Base-by-base conservation (phyloP, 2,888 invertebrate genomes). In the Scaptomyza caliginosa region DNA sequence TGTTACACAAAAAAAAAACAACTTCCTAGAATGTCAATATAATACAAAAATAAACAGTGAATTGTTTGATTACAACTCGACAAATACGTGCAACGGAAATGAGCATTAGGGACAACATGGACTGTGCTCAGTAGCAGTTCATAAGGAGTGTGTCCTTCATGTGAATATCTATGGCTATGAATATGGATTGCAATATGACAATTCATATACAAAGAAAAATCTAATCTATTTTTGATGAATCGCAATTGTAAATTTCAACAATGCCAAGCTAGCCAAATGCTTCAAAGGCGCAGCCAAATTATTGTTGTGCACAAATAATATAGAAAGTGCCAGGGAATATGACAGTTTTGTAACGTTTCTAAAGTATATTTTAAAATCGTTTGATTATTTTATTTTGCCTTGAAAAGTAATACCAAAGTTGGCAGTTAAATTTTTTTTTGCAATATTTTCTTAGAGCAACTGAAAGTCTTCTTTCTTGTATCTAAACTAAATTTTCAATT, bases 221-320 rank as follows among this genome's bases (percentile, higher is more conserved):
- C 86, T 87, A 82, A 82, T 82, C 88, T 88, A 82, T 87, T 88
- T 82, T 88, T 86, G 82, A 88, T 82, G 82, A 88, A 83, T 76
- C 80, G 80, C 79, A 87, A 86, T 86, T 77, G 80, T 66, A 66
- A 77, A 77, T 77, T 84, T 72, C 49, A 69, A 76, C 87, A 80
- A 76, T 67, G 63, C 5, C 59, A 52, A 46, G 26, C 58, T 16
- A 62, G 54, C 23, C 51, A 46, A 74, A 52, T 49, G 56, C 66
- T 74, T 55, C 62, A 64, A 68, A 67, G 48, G 46, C 50, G 46
- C 32, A 38, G 28, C 11, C 54, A 49, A 68, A 77, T 67, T 81
- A 69, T 67, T 67, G 45, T 65, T 40, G 17, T 24, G 16, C 16
- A 19, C 43, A 2, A 10, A 10, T 10, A 6, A 3, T 13, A 30